These are phyloP conservation scores for Gila robusta DNA, from an alignment of 2,797 vertebrate species.

Conservation along the genomic window DNA sequence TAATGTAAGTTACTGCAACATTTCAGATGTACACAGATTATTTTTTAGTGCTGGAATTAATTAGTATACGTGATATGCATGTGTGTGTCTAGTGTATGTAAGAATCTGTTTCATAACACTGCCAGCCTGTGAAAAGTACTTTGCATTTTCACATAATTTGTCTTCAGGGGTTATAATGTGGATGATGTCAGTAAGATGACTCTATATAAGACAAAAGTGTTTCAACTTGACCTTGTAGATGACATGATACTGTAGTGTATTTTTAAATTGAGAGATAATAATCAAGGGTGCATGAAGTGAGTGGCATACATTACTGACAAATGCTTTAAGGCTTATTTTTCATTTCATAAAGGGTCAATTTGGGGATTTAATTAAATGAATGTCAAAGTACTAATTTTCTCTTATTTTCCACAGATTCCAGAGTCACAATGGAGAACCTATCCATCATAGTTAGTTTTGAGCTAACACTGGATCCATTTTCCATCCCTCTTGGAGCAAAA, in stretches of 20 bases:
- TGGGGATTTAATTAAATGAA: neutral
- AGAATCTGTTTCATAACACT: neutral
- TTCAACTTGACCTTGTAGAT: neutral
- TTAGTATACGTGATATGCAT: neutral
- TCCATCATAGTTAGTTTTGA: constrained; percentile 65
- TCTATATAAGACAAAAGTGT: neutral
- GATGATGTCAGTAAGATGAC: neutral
- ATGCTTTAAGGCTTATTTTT: neutral
- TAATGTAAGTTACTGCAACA: neutral
- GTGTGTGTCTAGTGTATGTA: neutral
- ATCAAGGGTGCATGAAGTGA: constrained; percentile 12
- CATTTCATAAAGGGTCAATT: neutral
- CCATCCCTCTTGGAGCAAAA: constrained; percentile 71
- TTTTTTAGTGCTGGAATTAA: neutral
- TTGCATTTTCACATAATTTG: neutral
- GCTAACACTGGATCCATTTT: constrained; percentile 72
- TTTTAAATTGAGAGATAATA: neutral
- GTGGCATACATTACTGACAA: neutral
- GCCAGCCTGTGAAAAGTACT: neutral
- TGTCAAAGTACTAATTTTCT: neutral
- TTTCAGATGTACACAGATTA: neutral
- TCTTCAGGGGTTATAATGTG: constrained; percentile 10
- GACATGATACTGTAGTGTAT: neutral
- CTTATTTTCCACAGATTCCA: neutral
- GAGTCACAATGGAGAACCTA: constrained; percentile 69